Percentiles rank a stretch among this genome's conserved stretches.
Evolutionary conservation across 53 echinoderm and acorn worm species (phyloP).

Genomic region (Henricia sp.): DNA sequence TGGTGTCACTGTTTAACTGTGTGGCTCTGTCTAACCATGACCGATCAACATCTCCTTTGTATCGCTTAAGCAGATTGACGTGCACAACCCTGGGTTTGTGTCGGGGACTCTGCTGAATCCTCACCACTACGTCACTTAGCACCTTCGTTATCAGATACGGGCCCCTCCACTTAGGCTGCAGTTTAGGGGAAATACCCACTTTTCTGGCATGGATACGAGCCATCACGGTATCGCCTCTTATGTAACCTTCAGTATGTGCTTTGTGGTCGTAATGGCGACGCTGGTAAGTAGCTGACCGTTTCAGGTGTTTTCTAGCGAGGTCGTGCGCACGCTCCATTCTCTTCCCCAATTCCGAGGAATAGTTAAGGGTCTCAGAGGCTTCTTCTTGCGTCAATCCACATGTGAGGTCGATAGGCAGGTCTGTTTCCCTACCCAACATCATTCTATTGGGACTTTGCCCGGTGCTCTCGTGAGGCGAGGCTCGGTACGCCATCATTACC

Average conservation of each 20-base stretch:
- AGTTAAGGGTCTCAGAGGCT: background rate
- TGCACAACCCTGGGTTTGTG: slow-evolving; percentile 62
- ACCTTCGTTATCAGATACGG: slow-evolving; percentile 32
- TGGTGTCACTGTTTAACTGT: background rate
- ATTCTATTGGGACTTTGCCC: slow-evolving; percentile 37
- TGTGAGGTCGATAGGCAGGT: slow-evolving; percentile 54
- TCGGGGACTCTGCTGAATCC: slow-evolving; percentile 20
- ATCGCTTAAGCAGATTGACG: slow-evolving; percentile 50
- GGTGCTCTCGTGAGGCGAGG: slow-evolving; percentile 38
- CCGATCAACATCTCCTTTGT: slow-evolving; percentile 15
- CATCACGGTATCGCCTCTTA: slow-evolving; percentile 40
- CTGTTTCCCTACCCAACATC: slow-evolving; percentile 43
- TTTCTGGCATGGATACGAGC: background rate
- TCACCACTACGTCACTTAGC: slow-evolving; percentile 39
- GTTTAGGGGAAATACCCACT: slow-evolving; percentile 51
- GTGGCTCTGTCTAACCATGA: background rate
- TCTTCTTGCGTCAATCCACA: slow-evolving; percentile 4
- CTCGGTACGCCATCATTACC: slow-evolving; percentile 56
- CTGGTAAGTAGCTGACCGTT: background rate
- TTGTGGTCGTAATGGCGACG: slow-evolving; percentile 11
- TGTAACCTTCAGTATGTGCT: background rate
- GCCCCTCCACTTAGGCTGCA: slow-evolving; percentile 41
- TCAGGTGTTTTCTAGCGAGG: slow-evolving; percentile 1
- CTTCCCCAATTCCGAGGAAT: background rate
- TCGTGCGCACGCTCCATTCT: slow-evolving; percentile 22